Evolutionary conservation across 2,113 vertebrate species (phyloP).

Genomic region (Hippotragus niger): DNA sequence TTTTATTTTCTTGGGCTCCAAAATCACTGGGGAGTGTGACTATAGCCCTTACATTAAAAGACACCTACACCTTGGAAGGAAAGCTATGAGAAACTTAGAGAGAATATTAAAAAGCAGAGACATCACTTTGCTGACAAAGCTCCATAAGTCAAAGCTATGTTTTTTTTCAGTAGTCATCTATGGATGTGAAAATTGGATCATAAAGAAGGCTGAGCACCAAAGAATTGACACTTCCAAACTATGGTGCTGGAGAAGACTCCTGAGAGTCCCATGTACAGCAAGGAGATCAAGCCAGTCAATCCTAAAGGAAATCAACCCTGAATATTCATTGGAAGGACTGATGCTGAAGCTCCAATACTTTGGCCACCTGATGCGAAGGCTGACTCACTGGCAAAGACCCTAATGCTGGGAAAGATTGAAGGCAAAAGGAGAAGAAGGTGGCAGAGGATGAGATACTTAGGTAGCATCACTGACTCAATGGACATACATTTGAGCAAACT

Average conservation of each 20-base stretch:
- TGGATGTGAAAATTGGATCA: no score
- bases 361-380: not conserved
- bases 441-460: not conserved
- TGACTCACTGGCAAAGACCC: not conserved
- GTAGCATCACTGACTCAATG: not conserved
- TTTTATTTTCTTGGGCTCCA: no score
- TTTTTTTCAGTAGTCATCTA: no score
- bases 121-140: no score
- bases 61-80: no score
- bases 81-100: no score
- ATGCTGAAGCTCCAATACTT: not conserved
- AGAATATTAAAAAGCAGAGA: no score
- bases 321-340: not conserved
- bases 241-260: not conserved
- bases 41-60: no score
- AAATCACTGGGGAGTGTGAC: no score
- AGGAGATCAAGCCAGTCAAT: not conserved
- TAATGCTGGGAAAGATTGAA: not conserved
- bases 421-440: not conserved
- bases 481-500: not conserved
- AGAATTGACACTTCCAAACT: not conserved
- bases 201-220: no score
- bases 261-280: not conserved
- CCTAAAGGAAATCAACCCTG: not conserved
- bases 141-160: no score